Evolutionary conservation across 1,140 invertebrate species (phyloP).

Genomic region (Dolichoris vasculosae): DNA sequence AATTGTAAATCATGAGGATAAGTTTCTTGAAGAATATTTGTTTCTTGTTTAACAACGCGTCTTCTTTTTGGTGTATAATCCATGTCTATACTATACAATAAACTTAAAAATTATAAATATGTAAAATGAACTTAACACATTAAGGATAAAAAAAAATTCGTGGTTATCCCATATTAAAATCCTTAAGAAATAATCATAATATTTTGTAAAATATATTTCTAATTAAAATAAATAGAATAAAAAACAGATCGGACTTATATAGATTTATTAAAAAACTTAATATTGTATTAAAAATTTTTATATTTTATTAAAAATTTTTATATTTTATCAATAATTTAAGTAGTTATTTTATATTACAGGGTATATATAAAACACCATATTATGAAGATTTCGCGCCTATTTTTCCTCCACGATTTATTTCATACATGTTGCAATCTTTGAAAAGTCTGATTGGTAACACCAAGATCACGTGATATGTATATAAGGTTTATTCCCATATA

Average conservation of each 20-base stretch:
- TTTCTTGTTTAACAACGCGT: constrained; percentile 57
- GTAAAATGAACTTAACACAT: background rate
- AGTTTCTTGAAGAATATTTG: constrained; percentile 66
- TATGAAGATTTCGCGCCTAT: constrained; percentile 40
- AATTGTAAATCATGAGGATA: constrained; percentile 87
- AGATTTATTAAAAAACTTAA: too few species aligned
- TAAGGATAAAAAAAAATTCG: background rate
- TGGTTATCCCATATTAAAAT: background rate
- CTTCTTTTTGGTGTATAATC: constrained; percentile 60
- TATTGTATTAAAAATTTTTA: background rate
- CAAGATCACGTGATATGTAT: background rate
- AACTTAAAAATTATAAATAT: background rate
- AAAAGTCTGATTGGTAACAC: constrained; percentile 3
- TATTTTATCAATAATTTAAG: background rate
- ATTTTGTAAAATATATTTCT: constrained; percentile 1
- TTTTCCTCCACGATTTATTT: constrained; percentile 8
- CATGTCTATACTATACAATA: constrained; percentile 40
- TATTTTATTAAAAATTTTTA: background rate
- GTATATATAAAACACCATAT: constrained; percentile 1
- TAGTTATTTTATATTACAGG: background rate
- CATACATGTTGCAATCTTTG: background rate
- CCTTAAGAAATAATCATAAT: background rate
- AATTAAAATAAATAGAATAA: background rate
- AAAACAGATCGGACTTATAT: too few species aligned
- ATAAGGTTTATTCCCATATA: background rate